Conservation (phyloP, 2,888 invertebrate genomes). For the Eristalis intricaria region DNA sequence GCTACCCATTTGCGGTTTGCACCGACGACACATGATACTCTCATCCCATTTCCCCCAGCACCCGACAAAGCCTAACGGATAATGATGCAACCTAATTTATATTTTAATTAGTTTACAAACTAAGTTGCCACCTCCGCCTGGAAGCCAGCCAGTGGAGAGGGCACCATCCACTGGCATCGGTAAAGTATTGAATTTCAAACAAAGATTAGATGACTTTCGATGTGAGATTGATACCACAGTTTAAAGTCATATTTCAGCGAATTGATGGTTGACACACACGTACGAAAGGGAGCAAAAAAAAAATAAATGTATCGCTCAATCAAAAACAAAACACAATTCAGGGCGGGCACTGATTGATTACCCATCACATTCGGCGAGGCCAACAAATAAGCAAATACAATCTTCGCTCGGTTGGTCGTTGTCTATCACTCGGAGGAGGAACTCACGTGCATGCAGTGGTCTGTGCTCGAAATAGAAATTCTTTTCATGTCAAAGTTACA, state of each 20-base stretch:
- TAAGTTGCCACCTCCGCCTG: not conserved
- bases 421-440: not conserved
- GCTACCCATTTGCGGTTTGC: constrained; percentile 1
- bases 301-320: constrained; percentile 30
- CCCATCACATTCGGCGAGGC: constrained; percentile 9
- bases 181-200: not conserved
- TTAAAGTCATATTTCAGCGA: constrained; percentile 1
- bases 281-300: not conserved
- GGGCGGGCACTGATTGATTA: constrained; percentile 51
- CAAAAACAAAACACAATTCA: constrained; percentile 49
- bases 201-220: not conserved
- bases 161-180: not conserved
- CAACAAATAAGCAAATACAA: not conserved
- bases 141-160: not conserved
- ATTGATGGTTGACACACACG: not conserved
- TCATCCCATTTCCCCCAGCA: not conserved
- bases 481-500: not conserved
- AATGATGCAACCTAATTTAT: constrained; percentile 20
- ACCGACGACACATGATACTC: constrained; percentile 4
- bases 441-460: constrained; percentile 30
- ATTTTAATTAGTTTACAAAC: constrained; percentile 18
- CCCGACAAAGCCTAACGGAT: not conserved
- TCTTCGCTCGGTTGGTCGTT: not conserved
- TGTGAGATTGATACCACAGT: not conserved
- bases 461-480: constrained; percentile 33